Conservation (phyloP, 2,113 vertebrate genomes). For the Oryzias celebensis region DNA sequence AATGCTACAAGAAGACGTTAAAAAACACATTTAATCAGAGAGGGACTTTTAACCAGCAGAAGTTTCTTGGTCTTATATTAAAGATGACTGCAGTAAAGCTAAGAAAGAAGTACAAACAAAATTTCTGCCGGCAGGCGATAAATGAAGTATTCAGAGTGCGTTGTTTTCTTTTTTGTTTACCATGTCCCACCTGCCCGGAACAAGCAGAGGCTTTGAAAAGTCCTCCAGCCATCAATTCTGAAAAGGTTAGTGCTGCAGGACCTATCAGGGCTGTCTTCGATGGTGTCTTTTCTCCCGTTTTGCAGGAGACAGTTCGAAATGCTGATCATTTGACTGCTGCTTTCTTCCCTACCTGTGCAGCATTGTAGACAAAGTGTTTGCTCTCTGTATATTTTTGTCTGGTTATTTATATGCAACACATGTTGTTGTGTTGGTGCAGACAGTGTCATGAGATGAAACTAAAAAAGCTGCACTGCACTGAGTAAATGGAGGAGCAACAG, state of each 20-base stretch:
- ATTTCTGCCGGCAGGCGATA: constrained; percentile 44
- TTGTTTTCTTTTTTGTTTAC: constrained; percentile 49
- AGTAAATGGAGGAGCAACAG: no score
- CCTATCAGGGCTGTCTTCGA: constrained; percentile 49
- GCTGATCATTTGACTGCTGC: constrained; percentile 42
- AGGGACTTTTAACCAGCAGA: background rate
- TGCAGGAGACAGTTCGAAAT: constrained; percentile 44
- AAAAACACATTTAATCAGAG: no score
- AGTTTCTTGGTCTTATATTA: constrained; percentile 9
- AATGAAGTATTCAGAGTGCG: constrained; percentile 38
- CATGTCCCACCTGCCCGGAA: constrained; percentile 46
- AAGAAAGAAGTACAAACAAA: constrained; percentile 48
- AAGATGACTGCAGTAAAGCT: constrained; percentile 31
- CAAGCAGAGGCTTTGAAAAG: constrained; percentile 32
- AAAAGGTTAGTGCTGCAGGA: constrained; percentile 52
- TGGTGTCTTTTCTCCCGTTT: background rate
- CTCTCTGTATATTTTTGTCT: constrained; percentile 41
- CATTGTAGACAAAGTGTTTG: constrained; percentile 30
- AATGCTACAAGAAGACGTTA: no score
- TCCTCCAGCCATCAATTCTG: constrained; percentile 44
- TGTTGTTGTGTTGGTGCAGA: constrained; percentile 2
- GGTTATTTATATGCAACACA: constrained; percentile 45
- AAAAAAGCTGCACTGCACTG: background rate
- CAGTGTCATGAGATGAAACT: constrained; percentile 7
- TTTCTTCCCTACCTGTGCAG: constrained; percentile 38